Conservation (phyloP, 2,113 vertebrate species). For the Mobula birostris region DNA sequence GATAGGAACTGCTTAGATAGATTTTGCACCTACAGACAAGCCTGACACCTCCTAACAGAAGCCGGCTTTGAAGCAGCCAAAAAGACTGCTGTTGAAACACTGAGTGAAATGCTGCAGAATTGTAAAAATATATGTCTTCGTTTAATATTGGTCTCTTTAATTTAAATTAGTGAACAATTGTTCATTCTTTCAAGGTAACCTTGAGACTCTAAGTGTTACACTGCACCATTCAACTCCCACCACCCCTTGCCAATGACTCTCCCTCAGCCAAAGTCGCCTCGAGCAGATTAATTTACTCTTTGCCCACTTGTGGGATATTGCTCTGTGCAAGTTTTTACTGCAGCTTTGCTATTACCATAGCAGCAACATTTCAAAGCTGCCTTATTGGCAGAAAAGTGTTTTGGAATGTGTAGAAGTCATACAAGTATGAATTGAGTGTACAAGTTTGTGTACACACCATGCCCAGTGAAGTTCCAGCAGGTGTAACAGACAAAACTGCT, state of each 20-base stretch:
- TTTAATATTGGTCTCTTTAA: too few relatives aligned
- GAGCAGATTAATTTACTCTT: background rate
- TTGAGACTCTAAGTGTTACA: background rate
- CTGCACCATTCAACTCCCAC: background rate
- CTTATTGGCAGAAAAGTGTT: background rate
- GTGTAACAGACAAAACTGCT: background rate
- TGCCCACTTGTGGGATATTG: background rate
- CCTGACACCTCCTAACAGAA: too few relatives aligned
- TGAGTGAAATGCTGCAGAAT: too few relatives aligned
- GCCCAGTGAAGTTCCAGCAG: background rate
- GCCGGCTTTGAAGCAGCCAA: too few relatives aligned
- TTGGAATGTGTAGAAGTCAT: background rate
- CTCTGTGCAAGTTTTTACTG: background rate
- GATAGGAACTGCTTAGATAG: too few relatives aligned
- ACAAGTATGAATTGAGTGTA: background rate
- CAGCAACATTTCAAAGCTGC: background rate
- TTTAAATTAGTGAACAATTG: too few relatives aligned
- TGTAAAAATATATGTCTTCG: too few relatives aligned
- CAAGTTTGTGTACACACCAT: background rate
- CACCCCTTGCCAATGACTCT: too few relatives aligned
- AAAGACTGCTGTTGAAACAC: too few relatives aligned
- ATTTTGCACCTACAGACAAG: too few relatives aligned
- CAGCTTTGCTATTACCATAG: background rate
- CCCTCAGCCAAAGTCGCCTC: background rate
- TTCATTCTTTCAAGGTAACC: too few relatives aligned